Conservation (phyloP, 2,888 invertebrate genomes). For the Polymixis flavicincta region DNA sequence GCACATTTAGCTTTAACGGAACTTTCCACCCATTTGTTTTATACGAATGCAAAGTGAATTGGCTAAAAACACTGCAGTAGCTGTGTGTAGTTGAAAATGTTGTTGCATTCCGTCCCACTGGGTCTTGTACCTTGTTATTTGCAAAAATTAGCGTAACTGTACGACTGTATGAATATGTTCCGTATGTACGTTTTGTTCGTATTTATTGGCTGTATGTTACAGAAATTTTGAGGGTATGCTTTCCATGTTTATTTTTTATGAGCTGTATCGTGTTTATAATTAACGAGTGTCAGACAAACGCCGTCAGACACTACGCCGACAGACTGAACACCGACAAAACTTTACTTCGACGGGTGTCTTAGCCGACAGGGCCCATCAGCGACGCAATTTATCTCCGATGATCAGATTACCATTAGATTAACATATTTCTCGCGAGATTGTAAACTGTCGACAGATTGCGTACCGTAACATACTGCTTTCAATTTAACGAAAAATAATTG, state of each 20-base stretch:
- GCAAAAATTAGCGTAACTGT: constrained; percentile 49
- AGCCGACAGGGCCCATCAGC: too few relatives aligned
- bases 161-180: constrained; percentile 42
- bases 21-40: constrained; percentile 53
- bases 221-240: background rate
- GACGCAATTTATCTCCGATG: too few relatives aligned
- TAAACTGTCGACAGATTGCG: too few relatives aligned
- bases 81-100: constrained; percentile 57
- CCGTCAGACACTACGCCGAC: too few relatives aligned
- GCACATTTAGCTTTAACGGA: constrained; percentile 41
- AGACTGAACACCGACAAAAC: too few relatives aligned
- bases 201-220: constrained; percentile 38
- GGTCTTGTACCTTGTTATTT: constrained; percentile 59
- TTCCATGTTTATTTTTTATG: background rate
- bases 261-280: background rate
- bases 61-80: constrained; percentile 58
- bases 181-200: constrained; percentile 34
- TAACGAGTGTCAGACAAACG: too few relatives aligned
- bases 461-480: too few relatives aligned
- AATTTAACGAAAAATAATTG: too few relatives aligned
- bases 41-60: constrained; percentile 61
- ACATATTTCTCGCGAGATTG: too few relatives aligned
- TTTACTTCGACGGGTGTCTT: too few relatives aligned
- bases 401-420: too few relatives aligned
- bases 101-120: constrained; percentile 53